phyloP scores from a whole-genome alignment of 2,888 invertebrate species.

The Noctuana brunneofusca region DNA sequence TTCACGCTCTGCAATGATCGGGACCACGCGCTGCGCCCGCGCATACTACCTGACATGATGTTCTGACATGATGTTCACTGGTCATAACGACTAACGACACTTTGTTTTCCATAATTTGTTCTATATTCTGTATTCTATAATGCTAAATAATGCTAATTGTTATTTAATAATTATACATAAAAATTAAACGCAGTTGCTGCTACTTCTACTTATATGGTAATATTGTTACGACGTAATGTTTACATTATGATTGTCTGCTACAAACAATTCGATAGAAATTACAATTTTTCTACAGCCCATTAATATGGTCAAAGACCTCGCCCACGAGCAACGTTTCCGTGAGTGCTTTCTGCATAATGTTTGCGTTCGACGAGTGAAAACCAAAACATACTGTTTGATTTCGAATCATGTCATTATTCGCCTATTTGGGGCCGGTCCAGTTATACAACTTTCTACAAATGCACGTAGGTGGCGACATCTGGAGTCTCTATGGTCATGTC shows the following conservation, averaged over 20 bases:
- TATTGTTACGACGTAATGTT: too few species aligned
- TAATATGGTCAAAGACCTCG: conserved; percentile 37
- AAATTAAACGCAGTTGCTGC: neutral
- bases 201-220: neutral
- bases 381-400: conserved; percentile 53
- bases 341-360: conserved; percentile 40
- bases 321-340: conserved; percentile 29
- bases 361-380: conserved; percentile 57
- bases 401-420: conserved; percentile 54
- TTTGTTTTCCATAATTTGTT: too few species aligned
- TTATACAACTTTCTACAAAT: conserved; percentile 78
- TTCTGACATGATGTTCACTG: neutral
- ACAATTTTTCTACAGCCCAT: neutral
- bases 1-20: conserved; percentile 67
- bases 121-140: too few species aligned
- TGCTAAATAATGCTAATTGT: too few species aligned
- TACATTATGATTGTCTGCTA: neutral
- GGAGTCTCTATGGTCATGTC: conserved; percentile 48
- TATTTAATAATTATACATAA: neutral
- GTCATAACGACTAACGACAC: neutral
- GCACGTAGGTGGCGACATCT: conserved; percentile 67
- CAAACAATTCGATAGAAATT: neutral
- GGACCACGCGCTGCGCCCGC: conserved; percentile 51
- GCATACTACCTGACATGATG: conserved; percentile 40
- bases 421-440: conserved; percentile 69